phyloP scores from a whole-genome alignment of 2,113 vertebrate species.

The Alligator sinensis region DNA sequence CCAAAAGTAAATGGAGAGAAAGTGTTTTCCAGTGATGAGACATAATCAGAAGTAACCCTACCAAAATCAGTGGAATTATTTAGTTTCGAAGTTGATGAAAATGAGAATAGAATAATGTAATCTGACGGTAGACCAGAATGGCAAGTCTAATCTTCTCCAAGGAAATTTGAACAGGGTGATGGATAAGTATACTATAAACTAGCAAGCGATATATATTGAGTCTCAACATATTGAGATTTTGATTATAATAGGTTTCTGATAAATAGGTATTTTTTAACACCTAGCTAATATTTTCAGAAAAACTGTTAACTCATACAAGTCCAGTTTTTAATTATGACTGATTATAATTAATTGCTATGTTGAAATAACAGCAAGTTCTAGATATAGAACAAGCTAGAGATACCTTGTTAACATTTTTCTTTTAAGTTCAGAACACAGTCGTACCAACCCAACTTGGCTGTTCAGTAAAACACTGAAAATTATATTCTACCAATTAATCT shows the following conservation, averaged over 20 bases:
- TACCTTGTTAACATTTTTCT: neutral
- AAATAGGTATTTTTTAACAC: neutral
- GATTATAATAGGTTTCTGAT: neutral
- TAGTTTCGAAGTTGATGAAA: neutral
- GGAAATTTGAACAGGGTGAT: neutral
- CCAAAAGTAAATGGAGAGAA: too few relatives aligned
- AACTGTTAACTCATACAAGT: neutral
- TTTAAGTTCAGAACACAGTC: neutral
- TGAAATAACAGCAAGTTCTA: neutral
- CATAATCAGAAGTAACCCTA: neutral
- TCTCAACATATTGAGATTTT: neutral
- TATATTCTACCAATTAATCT: neutral
- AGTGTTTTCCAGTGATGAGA: too few relatives aligned
- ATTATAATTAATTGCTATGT: neutral
- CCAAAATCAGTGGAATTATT: neutral
- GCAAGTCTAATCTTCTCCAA: neutral
- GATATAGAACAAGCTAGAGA: neutral
- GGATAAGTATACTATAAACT: neutral
- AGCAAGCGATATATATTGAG: neutral
- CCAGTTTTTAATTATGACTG: neutral
- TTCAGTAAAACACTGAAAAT: neutral
- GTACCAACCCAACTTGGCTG: neutral
- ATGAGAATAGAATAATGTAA: neutral
- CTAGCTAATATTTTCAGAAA: neutral
- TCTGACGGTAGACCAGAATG: neutral